Percentiles rank a stretch among this genome's conserved stretches.
Conservation (phyloP, 2,113 vertebrate species). For the Amphiprion percula region DNA sequence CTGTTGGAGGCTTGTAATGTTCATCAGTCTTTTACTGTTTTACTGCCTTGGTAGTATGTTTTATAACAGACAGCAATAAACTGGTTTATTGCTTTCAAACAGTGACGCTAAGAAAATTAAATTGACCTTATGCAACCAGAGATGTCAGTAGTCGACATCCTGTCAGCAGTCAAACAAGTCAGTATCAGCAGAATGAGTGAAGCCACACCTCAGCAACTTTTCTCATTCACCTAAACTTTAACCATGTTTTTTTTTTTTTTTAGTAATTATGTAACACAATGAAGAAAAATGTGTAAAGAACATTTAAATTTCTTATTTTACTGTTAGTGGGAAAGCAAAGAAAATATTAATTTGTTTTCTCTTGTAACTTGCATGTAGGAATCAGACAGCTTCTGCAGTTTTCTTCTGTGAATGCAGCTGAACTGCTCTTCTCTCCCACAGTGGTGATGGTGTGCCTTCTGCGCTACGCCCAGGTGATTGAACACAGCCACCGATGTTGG, state of each 20-base stretch:
- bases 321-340: no score
- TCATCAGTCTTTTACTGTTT: slow-evolving; percentile 9
- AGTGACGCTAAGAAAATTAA: background rate
- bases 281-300: no score
- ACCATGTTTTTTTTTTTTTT: background rate
- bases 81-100: slow-evolving; percentile 16
- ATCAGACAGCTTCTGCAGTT: background rate
- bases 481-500: slow-evolving; percentile 90
- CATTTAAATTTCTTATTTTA: no score
- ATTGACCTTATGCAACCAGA: background rate
- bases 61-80: background rate
- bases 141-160: background rate
- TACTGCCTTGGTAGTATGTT: background rate
- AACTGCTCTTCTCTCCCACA: slow-evolving; percentile 57
- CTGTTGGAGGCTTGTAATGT: background rate
- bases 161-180: background rate
- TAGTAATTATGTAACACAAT: no score
- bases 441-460: slow-evolving; percentile 93
- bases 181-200: slow-evolving; percentile 3
- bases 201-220: background rate
- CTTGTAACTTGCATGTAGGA: background rate
- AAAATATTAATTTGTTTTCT: background rate
- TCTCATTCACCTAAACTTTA: background rate
- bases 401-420: background rate
- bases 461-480: slow-evolving; percentile 92